Evolutionary conservation across 2,888 invertebrate species (phyloP).

Genomic region (Drosophila peninsularis): DNA sequence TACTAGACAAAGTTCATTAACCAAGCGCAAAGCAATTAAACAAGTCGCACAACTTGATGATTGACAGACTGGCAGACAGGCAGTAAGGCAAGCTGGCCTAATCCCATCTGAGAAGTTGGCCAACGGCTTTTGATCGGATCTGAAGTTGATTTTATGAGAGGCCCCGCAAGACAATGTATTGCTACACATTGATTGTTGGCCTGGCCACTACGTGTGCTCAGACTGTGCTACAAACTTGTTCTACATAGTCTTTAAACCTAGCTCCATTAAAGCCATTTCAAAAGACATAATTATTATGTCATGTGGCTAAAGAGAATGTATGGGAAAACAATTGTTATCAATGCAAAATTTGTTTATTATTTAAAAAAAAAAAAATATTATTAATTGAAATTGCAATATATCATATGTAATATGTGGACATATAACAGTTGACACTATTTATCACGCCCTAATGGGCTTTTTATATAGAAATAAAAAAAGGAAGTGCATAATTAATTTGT

Average conservation of each 20-base stretch:
- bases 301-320: background rate
- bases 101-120: constrained; percentile 27
- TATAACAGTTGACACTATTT: background rate
- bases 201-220: background rate
- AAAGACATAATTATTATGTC: background rate
- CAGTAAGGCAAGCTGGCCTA: constrained; percentile 24
- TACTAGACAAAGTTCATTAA: constrained; percentile 44
- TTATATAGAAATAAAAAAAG: constrained; percentile 7
- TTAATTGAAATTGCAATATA: background rate
- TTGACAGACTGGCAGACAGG: constrained; percentile 27
- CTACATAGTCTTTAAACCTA: background rate
- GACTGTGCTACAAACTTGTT: background rate
- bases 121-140: constrained; percentile 39
- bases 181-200: constrained; percentile 31
- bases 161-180: constrained; percentile 17
- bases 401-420: background rate
- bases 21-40: constrained; percentile 46
- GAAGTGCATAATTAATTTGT: constrained; percentile 33
- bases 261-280: constrained; percentile 1
- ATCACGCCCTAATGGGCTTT: constrained; percentile 2
- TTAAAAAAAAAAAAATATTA: background rate
- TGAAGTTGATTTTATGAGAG: constrained; percentile 26
- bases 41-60: constrained; percentile 28
- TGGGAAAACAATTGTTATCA: background rate
- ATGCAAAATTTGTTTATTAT: background rate